These are phyloP conservation scores for Drosophila sturtevanti DNA, from an alignment of 1,140 invertebrate genomes.

Conservation along the genomic window DNA sequence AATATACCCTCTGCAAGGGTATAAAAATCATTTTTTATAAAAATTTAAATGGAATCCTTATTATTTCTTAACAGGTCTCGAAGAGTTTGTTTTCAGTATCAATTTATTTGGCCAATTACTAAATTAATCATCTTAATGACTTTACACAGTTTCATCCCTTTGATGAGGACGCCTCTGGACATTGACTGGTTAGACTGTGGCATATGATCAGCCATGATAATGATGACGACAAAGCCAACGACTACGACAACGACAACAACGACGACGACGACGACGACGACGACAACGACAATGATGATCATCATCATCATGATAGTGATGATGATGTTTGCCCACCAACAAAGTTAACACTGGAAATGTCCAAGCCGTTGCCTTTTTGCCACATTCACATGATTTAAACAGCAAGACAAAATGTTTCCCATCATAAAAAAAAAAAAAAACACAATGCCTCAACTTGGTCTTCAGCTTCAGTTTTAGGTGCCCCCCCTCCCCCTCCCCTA, in stretches of 20 bases:
- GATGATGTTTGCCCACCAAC: constrained; percentile 76
- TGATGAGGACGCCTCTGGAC: background rate
- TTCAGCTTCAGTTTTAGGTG: constrained; percentile 18
- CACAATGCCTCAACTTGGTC: constrained; percentile 14
- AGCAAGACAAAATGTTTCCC: constrained; percentile 74
- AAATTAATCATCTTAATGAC: no score
- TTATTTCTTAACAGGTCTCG: no score
- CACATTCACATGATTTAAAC: constrained; percentile 76
- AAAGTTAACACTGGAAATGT: constrained; percentile 67
- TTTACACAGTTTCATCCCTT: background rate
- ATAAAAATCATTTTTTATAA: no score
- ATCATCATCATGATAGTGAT: constrained; percentile 6
- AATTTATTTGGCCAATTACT: no score
- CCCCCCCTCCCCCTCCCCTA: background rate
- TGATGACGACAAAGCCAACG: background rate
- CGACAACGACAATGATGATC: background rate
- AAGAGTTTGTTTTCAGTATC: no score
- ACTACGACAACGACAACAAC: background rate
- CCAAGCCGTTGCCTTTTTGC: constrained; percentile 66
- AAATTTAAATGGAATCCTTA: no score
- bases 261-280: background rate
- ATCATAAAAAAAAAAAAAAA: constrained; percentile 61
- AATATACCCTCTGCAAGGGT: no score
- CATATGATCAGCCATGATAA: constrained; percentile 28
- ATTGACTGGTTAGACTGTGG: background rate